Conservation (phyloP, 2,888 invertebrate genomes). For the Stomorhina lunata region DNA sequence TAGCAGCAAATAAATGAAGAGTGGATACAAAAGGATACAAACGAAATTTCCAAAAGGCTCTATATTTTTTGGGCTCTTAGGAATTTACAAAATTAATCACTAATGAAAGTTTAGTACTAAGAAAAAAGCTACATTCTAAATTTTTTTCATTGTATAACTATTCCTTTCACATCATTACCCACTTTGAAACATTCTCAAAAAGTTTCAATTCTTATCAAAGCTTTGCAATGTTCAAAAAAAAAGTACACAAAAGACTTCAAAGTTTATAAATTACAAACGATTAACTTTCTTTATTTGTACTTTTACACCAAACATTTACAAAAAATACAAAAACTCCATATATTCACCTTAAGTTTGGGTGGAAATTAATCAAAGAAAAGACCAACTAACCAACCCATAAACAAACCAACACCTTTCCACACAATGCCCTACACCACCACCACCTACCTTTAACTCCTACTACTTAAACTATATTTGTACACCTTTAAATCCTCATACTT, state of each 20-base stretch:
- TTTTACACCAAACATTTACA: not conserved
- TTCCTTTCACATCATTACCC: not conserved
- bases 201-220: not conserved
- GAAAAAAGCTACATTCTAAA: too few species aligned
- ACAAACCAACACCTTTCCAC: conserved; percentile 35
- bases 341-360: conserved; percentile 23
- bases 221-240: not conserved
- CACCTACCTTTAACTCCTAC: not conserved
- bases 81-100: not conserved
- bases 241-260: not conserved
- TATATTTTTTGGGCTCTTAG: not conserved
- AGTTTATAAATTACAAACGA: conserved; percentile 45
- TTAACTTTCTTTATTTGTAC: conserved; percentile 40
- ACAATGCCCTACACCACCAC: not conserved
- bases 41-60: not conserved
- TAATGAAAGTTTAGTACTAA: too few species aligned
- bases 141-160: too few species aligned
- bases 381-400: conserved; percentile 13
- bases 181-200: not conserved
- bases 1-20: conserved; percentile 18
- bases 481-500: not conserved
- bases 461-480: not conserved
- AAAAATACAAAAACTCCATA: not conserved
- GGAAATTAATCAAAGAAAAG: conserved; percentile 53
- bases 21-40: not conserved